A percentile compares a stretch with the other conserved stretches of the same genome.
Evolutionary conservation across 2,888 invertebrate genomes (phyloP).

Genomic region (Tetramorium bicarinatum): DNA sequence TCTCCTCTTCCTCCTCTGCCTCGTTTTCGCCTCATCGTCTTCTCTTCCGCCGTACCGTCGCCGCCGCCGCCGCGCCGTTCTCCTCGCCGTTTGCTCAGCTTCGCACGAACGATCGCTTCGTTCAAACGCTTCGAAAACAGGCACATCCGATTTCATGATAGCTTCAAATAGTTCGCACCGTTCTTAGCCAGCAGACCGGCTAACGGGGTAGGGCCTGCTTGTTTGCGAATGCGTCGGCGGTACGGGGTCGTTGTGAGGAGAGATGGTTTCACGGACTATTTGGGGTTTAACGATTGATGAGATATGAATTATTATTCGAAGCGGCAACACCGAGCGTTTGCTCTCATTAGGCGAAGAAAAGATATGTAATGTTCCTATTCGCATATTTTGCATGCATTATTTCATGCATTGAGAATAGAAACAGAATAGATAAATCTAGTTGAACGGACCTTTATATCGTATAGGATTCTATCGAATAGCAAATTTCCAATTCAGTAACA

Average conservation of each 20-base stretch:
- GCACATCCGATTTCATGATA: slow-evolving; percentile 54
- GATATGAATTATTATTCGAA: slow-evolving; percentile 20
- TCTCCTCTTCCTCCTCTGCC: slow-evolving; percentile 21
- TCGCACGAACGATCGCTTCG: slow-evolving; percentile 43
- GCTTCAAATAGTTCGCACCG: slow-evolving; percentile 61
- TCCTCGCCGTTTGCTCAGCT: slow-evolving; percentile 41
- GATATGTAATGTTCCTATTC: background rate
- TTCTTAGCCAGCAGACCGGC: slow-evolving; percentile 30
- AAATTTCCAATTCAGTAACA: slow-evolving; percentile 41
- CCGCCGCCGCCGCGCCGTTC: background rate
- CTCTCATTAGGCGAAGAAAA: background rate
- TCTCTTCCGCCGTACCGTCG: slow-evolving; percentile 17
- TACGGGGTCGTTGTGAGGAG: background rate
- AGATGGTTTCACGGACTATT: slow-evolving; percentile 27
- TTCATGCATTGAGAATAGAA: background rate
- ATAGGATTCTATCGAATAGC: background rate
- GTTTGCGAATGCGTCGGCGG: slow-evolving; percentile 24
- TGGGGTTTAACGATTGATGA: slow-evolving; percentile 17
- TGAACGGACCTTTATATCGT: background rate
- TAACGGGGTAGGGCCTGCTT: slow-evolving; percentile 40
- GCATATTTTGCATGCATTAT: background rate
- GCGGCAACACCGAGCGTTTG: background rate
- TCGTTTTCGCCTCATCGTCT: background rate
- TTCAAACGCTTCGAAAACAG: slow-evolving; percentile 57
- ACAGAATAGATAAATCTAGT: background rate